Base-by-base conservation (phyloP, 2,888 invertebrate genomes). In the Tribolium freemani region DNA sequence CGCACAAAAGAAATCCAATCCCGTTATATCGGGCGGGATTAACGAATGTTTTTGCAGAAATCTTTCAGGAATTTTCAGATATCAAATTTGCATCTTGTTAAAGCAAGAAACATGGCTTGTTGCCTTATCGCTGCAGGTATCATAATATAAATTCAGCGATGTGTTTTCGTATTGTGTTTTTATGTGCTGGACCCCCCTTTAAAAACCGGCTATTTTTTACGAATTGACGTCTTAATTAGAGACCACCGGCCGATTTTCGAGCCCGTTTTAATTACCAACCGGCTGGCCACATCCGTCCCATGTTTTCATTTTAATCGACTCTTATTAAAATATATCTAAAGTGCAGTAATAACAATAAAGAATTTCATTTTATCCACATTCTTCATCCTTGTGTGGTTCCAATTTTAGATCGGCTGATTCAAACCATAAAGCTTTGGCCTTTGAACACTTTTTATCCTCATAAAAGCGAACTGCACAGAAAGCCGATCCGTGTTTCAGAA, bases 351-450 rank as follows among this genome's bases (percentile, higher is more conserved):
- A 75, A 75, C 76, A 77, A 77, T 75, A 75, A 77, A 77, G 74
- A 74, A 76, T 76, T 76, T 73, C 76, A 75, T 77, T 77, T 76
- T 70, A 75, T 76, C 71, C 69, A 71, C 73, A 76, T 75, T 77
- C 73, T 75, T 76, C 76, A 76, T 75, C 69, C 71, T 74, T 68
- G 76, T 73, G 75, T 72, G 76, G 72, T 73, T 76, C 70, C 76
- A 75, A 75, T 76, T 75, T 75, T 77, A 75, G 71, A 76, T 72
- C 76, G 75, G 72, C 66, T 72, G 73, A 66, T 72, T 69, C 71
- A 51, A 74, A 72, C 71, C 71, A 73, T 74, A 75, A 73, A 73
- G 72, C 75, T 69, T 70, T 74, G 73, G 70, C 71, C 72, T 75
- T 75, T 74, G 76, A 76, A 73, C 75, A 72, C 69, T 75, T 75